Conservation (phyloP, 2,113 vertebrate genomes). For the Epinephelus lanceolatus region DNA sequence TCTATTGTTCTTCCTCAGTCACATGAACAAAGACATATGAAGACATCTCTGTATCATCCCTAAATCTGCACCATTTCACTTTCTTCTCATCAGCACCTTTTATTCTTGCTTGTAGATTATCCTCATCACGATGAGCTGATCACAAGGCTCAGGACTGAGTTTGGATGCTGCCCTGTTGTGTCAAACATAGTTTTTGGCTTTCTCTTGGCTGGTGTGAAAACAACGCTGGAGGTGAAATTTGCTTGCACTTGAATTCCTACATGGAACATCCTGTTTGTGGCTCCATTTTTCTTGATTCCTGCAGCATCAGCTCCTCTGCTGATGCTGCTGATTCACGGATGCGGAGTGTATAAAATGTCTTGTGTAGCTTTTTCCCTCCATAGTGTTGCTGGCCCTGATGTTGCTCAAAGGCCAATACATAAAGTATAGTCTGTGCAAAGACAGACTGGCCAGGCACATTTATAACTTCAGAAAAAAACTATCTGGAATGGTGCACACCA, state of each 20-base stretch:
- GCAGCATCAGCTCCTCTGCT: not conserved
- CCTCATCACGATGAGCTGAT: not conserved
- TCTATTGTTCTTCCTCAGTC: too few relatives aligned
- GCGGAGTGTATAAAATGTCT: too few relatives aligned
- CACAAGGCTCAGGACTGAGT: not conserved
- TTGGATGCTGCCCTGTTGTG: not conserved
- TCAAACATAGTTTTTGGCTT: not conserved
- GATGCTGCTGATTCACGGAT: not conserved
- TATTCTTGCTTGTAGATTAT: too few relatives aligned
- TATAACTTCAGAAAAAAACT: not conserved
- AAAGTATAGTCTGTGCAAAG: not conserved
- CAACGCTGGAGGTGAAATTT: not conserved
- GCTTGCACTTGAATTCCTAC: not conserved
- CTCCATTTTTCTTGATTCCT: not conserved
- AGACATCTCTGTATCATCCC: too few relatives aligned
- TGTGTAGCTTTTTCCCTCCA: not conserved
- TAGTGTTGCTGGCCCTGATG: not conserved
- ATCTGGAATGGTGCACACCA: not conserved
- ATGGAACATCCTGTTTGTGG: fast-evolving
- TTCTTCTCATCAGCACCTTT: too few relatives aligned
- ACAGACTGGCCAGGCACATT: not conserved
- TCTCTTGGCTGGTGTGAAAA: not conserved
- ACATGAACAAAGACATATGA: too few relatives aligned
- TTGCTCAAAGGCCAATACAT: not conserved
- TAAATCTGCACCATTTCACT: too few relatives aligned